Evolutionary conservation across 2,888 invertebrate species (phyloP).

Genomic region (Acanthosepion esculentum): DNA sequence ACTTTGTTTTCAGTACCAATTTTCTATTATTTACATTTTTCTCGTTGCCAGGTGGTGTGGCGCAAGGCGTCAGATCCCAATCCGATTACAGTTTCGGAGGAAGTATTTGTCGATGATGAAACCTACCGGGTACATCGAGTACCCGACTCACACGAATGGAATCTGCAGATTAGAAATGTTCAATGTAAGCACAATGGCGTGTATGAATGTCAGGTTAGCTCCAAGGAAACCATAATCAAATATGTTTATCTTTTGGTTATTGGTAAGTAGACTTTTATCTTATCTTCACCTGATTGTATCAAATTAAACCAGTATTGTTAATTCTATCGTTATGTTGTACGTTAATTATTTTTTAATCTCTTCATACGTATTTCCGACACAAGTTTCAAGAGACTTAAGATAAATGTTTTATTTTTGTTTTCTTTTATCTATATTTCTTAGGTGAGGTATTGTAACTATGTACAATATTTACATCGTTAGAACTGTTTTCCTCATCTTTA

Average conservation of each 20-base stretch:
- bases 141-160: conserved; percentile 62
- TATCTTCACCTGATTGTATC: background rate
- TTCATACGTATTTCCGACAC: too few relatives aligned
- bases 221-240: conserved; percentile 59
- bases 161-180: conserved; percentile 64
- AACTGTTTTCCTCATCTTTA: too few relatives aligned
- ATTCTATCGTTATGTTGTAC: too few relatives aligned
- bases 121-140: conserved; percentile 58
- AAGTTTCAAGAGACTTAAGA: too few relatives aligned
- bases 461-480: too few relatives aligned
- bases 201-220: conserved; percentile 68
- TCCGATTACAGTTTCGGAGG: conserved; percentile 65
- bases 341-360: too few relatives aligned
- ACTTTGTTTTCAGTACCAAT: background rate
- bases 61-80: conserved; percentile 64
- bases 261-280: conserved; percentile 52
- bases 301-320: too few relatives aligned
- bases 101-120: conserved; percentile 62
- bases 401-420: too few relatives aligned
- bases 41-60: conserved; percentile 65
- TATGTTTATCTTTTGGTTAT: conserved; percentile 59
- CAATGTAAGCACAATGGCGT: conserved; percentile 62
- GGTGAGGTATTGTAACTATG: too few relatives aligned
- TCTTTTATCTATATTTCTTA: too few relatives aligned
- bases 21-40: background rate